Evolutionary conservation across 1,140 invertebrate species (phyloP).

Genomic region (Dysdera silvatica): DNA sequence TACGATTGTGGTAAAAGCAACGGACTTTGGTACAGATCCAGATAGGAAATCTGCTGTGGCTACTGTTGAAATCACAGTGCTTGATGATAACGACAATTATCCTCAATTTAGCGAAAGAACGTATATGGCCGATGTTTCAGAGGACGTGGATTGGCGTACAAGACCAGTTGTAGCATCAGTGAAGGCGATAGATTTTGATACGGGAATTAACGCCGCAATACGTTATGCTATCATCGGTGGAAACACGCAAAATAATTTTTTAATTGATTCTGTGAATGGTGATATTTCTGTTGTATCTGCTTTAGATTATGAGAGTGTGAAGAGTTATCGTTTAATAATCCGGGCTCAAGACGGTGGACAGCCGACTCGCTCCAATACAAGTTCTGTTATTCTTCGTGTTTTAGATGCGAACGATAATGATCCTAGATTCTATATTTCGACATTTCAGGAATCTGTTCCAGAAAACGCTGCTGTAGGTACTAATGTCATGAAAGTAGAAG

Average conservation of each 20-base stretch:
- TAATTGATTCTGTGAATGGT: constrained; percentile 84
- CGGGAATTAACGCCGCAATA: constrained; percentile 78
- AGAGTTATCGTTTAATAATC: constrained; percentile 76
- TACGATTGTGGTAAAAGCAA: constrained; percentile 70
- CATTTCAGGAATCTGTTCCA: constrained; percentile 83
- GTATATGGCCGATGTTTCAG: constrained; percentile 68
- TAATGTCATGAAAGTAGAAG: constrained; percentile 63
- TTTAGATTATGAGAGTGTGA: constrained; percentile 77
- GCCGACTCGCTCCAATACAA: constrained; percentile 82
- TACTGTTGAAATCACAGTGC: constrained; percentile 67
- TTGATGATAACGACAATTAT: constrained; percentile 94
- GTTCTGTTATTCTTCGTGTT: constrained; percentile 77
- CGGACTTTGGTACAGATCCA: constrained; percentile 65
- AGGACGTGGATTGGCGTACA: constrained; percentile 70
- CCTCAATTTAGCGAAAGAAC: constrained; percentile 85
- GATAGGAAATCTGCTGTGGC: constrained; percentile 63
- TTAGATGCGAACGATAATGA: constrained; percentile 89
- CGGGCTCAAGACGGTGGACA: constrained; percentile 84
- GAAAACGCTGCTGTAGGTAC: constrained; percentile 82
- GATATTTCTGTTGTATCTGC: constrained; percentile 77
- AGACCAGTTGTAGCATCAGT: constrained; percentile 78
- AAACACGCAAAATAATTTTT: constrained; percentile 83
- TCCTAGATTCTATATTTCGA: constrained; percentile 79
- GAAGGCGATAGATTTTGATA: constrained; percentile 78
- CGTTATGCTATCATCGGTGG: constrained; percentile 91